Evolutionary conservation across 2,888 invertebrate genomes (phyloP).

Genomic region (Coenonympha glycerion): DNA sequence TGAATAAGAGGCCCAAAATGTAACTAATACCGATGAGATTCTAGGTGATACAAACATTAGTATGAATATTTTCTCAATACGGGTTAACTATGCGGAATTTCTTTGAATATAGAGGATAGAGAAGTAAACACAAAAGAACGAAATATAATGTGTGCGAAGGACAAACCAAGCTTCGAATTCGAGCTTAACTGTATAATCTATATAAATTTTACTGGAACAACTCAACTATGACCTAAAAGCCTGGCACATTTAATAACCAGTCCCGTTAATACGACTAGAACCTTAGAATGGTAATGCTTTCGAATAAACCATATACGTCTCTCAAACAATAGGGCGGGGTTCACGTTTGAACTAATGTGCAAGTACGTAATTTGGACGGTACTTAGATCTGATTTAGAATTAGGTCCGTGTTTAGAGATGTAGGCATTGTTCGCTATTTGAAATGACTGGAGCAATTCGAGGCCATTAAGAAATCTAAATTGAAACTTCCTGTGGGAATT

Average conservation of each 20-base stretch:
- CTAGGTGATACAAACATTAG: no score
- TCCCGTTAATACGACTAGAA: background rate
- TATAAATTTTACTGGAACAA: background rate
- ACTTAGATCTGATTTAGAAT: constrained; percentile 17
- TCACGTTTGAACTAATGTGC: constrained; percentile 54
- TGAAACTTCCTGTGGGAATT: constrained; percentile 21
- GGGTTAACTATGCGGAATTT: no score
- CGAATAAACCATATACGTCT: constrained; percentile 54
- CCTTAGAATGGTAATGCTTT: constrained; percentile 18
- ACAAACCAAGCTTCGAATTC: no score
- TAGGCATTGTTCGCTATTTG: constrained; percentile 15
- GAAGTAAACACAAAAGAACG: no score
- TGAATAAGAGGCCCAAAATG: background rate
- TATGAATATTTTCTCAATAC: no score
- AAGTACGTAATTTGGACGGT: constrained; percentile 50
- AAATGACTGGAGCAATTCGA: constrained; percentile 21
- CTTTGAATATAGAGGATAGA: no score
- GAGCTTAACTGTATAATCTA: no score
- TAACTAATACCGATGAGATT: background rate
- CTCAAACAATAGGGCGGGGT: constrained; percentile 49
- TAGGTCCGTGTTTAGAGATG: constrained; percentile 3
- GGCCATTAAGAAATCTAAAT: constrained; percentile 22
- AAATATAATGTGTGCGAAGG: no score
- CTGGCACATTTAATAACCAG: constrained; percentile 2
- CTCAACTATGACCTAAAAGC: background rate